phyloP scores from a whole-genome alignment of 2,797 vertebrate species.

The Netta rufina region DNA sequence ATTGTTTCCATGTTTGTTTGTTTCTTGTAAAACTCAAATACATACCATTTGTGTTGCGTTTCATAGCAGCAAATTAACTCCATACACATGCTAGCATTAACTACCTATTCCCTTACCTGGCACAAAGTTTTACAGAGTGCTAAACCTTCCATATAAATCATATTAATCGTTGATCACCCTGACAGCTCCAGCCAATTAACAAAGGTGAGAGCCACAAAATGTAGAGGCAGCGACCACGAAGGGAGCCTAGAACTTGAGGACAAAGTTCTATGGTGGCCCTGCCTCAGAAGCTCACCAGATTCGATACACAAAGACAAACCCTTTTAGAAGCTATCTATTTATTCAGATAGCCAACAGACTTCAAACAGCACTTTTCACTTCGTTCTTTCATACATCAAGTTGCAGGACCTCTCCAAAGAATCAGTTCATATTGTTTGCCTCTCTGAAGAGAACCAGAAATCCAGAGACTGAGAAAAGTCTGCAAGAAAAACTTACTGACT shows the following conservation, averaged over 20 bases:
- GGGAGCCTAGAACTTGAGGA: neutral
- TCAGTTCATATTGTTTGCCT: neutral
- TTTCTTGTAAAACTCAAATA: neutral
- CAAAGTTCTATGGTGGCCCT: neutral
- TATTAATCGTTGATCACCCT: neutral
- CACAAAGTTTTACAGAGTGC: neutral
- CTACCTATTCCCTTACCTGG: neutral
- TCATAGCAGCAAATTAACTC: neutral
- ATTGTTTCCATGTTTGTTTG: neutral
- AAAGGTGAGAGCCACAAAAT: neutral
- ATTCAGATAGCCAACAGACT: neutral
- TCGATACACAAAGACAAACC: neutral
- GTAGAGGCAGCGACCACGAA: neutral
- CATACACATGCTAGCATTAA: neutral
- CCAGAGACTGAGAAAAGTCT: neutral
- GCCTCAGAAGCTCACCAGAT: neutral
- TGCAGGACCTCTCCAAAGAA: neutral
- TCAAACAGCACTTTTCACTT: neutral
- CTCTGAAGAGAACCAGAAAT: neutral
- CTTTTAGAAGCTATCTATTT: neutral
- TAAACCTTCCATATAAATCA: neutral
- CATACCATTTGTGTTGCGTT: neutral
- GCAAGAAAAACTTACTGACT: neutral
- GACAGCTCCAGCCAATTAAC: neutral
- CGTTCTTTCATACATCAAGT: neutral